Conservation (phyloP, 2,797 vertebrate species). For the Gymnoscopelus microlampas region DNA sequence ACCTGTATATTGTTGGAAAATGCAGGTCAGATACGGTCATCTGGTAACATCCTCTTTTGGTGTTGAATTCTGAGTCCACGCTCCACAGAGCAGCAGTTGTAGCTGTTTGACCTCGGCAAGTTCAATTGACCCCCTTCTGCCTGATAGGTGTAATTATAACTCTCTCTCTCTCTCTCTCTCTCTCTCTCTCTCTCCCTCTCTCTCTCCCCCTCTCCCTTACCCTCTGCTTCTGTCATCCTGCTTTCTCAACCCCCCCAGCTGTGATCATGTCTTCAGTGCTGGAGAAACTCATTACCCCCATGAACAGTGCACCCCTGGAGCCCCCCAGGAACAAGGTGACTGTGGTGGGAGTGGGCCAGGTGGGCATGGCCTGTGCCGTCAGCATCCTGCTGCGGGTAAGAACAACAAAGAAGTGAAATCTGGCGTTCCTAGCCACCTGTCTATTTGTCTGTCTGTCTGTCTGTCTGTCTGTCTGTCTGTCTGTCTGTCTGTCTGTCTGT, state of each 20-base stretch:
- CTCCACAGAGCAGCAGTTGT: too few relatives aligned
- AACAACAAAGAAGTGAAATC: not conserved
- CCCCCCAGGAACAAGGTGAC: conserved; percentile 92
- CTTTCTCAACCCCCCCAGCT: conserved; percentile 41
- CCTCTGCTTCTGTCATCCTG: not conserved
- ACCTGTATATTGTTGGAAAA: too few relatives aligned
- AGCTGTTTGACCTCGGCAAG: too few relatives aligned
- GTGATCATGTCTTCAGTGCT: conserved; percentile 88
- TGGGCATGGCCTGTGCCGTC: conserved; percentile 95
- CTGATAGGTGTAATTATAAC: not conserved
- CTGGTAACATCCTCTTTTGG: too few relatives aligned
- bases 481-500: too few relatives aligned
- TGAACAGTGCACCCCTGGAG: conserved; percentile 56
- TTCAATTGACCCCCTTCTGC: too few relatives aligned
- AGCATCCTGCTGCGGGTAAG: conserved; percentile 93
- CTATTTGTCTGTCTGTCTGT: too few relatives aligned
- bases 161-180: not conserved
- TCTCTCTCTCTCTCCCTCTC: not conserved
- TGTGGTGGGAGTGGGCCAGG: conserved; percentile 92
- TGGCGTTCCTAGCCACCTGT: too few relatives aligned
- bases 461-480: too few relatives aligned
- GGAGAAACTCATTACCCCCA: conserved; percentile 87
- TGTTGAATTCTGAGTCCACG: too few relatives aligned
- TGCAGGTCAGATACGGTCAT: too few relatives aligned
- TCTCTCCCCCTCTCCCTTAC: not conserved